A percentile compares a stretch with the other conserved stretches of the same genome.
phyloP scores from a whole-genome alignment of 2,888 invertebrate genomes.

The Ophonus ardosiacus region DNA sequence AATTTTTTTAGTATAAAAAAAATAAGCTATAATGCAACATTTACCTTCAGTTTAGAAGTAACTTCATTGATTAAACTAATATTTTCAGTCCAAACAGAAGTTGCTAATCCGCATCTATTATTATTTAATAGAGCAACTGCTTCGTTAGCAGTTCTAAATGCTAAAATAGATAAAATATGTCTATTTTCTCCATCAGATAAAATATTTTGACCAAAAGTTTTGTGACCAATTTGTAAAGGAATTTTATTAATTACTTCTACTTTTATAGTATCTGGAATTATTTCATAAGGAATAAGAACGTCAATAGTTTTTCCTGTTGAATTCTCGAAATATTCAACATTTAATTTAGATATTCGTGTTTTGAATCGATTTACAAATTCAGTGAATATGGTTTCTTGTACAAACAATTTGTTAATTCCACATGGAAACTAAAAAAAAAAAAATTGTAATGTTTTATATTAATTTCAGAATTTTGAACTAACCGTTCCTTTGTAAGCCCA shows the following conservation, averaged over 20 bases:
- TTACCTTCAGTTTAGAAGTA: slow-evolving; percentile 74
- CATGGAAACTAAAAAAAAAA: slow-evolving; percentile 75
- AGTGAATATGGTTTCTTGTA: slow-evolving; percentile 78
- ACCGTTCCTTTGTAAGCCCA: slow-evolving; percentile 79
- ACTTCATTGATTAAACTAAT: slow-evolving; percentile 78
- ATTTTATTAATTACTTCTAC: slow-evolving; percentile 65
- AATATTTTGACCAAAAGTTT: slow-evolving; percentile 69
- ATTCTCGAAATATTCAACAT: slow-evolving; percentile 67
- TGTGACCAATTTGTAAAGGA: slow-evolving; percentile 71
- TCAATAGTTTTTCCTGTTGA: slow-evolving; percentile 73
- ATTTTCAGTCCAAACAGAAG: slow-evolving; percentile 80
- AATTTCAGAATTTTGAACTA: slow-evolving; percentile 53
- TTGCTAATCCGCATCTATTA: slow-evolving; percentile 76
- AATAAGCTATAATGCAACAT: background rate
- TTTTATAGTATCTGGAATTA: slow-evolving; percentile 70
- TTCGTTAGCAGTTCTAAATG: slow-evolving; percentile 79
- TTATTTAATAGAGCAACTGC: slow-evolving; percentile 78
- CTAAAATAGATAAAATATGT: slow-evolving; percentile 74
- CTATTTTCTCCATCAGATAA: slow-evolving; percentile 68
- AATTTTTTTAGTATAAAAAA: slow-evolving; percentile 40
- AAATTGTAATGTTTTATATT: background rate
- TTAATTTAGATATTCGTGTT: slow-evolving; percentile 72
- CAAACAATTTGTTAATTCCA: slow-evolving; percentile 76
- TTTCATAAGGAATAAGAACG: slow-evolving; percentile 72
- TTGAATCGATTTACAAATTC: slow-evolving; percentile 75